These are phyloP conservation scores for Antedon mediterranea DNA, from an alignment of 53 echinoderm and acorn worm genomes.

Conservation along the genomic window DNA sequence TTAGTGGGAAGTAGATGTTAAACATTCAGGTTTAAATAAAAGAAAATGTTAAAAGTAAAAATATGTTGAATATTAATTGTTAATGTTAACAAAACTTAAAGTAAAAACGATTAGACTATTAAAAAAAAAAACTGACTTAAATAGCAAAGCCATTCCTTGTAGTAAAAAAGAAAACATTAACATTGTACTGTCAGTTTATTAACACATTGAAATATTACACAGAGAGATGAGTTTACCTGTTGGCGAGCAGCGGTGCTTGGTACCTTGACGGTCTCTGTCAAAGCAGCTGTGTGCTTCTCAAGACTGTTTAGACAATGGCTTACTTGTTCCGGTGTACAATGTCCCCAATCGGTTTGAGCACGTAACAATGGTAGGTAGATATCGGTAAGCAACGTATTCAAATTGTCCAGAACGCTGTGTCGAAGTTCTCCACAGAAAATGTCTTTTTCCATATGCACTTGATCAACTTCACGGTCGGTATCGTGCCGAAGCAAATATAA, in stretches of 20 bases:
- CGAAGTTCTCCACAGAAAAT: conserved; percentile 93
- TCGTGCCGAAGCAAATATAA: conserved; percentile 86
- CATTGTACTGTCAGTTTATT: no score
- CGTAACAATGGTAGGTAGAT: conserved; percentile 76
- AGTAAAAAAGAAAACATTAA: no score
- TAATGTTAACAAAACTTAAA: no score
- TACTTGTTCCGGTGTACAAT: conserved; percentile 79
- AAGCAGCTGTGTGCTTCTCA: conserved; percentile 69
- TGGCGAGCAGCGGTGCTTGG: conserved; percentile 64
- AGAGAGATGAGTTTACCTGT: conserved; percentile 78
- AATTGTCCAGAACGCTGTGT: conserved; percentile 84
- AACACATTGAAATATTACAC: no score
- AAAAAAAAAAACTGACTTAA: no score
- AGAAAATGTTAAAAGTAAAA: no score
- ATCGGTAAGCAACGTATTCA: conserved; percentile 82
- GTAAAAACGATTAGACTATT: no score
- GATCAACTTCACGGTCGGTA: conserved; percentile 70
- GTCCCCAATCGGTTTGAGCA: conserved; percentile 92
- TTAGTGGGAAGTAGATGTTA: no score
- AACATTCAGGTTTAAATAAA: no score
- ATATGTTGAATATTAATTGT: no score
- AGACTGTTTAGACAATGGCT: conserved; percentile 60
- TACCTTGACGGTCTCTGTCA: conserved; percentile 74
- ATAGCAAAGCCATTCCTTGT: no score
- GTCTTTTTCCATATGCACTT: conserved; percentile 97